Evolutionary conservation across 2,797 vertebrate species (phyloP).

Genomic region (Hemibagrus guttatus): DNA sequence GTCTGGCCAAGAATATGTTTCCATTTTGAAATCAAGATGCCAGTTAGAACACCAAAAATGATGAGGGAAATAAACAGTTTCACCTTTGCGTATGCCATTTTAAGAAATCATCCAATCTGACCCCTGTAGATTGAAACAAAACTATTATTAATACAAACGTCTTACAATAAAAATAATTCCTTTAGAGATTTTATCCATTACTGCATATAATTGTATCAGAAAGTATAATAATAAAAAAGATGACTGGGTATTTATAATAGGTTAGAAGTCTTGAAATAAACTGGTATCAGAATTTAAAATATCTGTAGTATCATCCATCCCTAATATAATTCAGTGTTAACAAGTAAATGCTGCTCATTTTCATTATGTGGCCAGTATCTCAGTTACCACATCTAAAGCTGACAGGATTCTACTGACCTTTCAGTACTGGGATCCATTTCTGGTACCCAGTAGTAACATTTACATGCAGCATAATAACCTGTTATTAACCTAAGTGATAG

Average conservation of each 20-base stretch:
- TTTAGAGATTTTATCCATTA: not conserved
- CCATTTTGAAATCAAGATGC: not conserved
- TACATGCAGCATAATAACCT: not conserved
- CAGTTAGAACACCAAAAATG: not conserved
- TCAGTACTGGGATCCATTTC: not conserved
- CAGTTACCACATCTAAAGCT: not conserved
- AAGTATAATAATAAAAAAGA: not conserved
- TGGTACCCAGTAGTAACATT: not conserved
- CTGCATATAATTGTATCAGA: not conserved
- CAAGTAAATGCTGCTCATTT: not conserved
- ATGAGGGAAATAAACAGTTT: not conserved
- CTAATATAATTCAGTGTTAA: not conserved
- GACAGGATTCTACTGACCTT: not conserved
- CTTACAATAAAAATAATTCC: not conserved
- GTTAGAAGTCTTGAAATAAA: not conserved
- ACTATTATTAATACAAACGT: not conserved
- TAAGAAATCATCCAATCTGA: not conserved
- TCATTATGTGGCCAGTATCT: not conserved
- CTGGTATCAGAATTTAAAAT: not conserved
- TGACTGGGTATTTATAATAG: not conserved
- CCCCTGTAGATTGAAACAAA: not conserved
- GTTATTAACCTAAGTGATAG: not conserved
- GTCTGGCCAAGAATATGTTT: fast-evolving
- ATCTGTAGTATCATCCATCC: not conserved
- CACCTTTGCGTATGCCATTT: not conserved